A percentile compares a stretch with the other conserved stretches of the same genome.
Conservation (phyloP, 2,888 invertebrate species). For the Pheosia gnoma region DNA sequence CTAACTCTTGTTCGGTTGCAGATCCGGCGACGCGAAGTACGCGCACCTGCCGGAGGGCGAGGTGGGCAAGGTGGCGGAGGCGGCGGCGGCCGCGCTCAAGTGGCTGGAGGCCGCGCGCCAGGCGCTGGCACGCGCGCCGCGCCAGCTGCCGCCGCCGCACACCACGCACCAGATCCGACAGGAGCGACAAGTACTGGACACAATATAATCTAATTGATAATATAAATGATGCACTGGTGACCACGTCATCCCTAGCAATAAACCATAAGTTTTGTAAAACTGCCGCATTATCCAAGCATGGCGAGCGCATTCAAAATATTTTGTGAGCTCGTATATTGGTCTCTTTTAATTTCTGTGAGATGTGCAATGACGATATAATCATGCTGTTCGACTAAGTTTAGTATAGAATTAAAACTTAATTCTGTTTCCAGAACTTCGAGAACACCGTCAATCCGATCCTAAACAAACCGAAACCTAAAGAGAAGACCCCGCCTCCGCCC, state of each 20-base stretch:
- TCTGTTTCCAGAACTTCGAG: constrained; percentile 81
- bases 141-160: constrained; percentile 89
- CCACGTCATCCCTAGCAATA: no score
- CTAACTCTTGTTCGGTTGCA: constrained; percentile 39
- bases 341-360: no score
- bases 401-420: neutral
- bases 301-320: no score
- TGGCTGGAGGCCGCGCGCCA: constrained; percentile 93
- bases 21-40: constrained; percentile 88
- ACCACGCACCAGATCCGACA: constrained; percentile 91
- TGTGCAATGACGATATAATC: no score
- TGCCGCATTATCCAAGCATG: no score
- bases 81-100: constrained; percentile 87
- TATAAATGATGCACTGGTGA: no score
- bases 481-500: constrained; percentile 78
- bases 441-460: constrained; percentile 88
- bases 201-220: no score
- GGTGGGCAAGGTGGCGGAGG: constrained; percentile 89
- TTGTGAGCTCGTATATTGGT: no score
- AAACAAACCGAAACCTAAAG: constrained; percentile 96
- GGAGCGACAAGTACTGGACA: constrained; percentile 86
- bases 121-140: constrained; percentile 86
- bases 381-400: no score
- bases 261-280: no score
- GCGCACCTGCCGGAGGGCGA: constrained; percentile 93